Conservation (phyloP, 2,797 vertebrate species). For the Distichodus sexfasciatus region DNA sequence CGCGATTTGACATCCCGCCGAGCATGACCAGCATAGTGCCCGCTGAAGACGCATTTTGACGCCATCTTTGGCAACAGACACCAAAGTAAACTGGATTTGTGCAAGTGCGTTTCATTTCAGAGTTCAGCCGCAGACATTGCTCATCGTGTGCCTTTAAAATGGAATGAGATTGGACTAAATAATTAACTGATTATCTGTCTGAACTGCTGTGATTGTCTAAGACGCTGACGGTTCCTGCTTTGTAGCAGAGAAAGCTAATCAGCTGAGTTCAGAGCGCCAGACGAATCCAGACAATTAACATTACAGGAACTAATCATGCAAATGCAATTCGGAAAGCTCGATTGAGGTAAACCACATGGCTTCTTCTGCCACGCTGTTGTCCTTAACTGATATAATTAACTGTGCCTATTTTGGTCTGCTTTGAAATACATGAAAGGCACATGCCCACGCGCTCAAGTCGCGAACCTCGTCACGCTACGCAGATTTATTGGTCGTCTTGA, state of each 20-base stretch:
- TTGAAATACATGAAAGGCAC: no score
- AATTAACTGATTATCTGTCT: neutral
- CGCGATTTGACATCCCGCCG: slow-evolving; percentile 72
- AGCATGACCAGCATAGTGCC: slow-evolving; percentile 72
- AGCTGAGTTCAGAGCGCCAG: neutral
- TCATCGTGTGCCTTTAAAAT: neutral
- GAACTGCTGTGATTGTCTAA: neutral
- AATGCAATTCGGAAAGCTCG: neutral
- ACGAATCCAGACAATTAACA: neutral
- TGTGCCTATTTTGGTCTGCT: no score
- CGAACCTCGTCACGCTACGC: no score
- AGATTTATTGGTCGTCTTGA: no score
- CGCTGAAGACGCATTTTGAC: slow-evolving; percentile 89
- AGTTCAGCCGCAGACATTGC: no score
- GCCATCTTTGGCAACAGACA: slow-evolving; percentile 87
- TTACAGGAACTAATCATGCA: neutral
- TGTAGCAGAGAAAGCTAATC: neutral
- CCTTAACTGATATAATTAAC: no score
- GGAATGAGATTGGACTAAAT: neutral
- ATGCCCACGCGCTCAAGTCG: no score
- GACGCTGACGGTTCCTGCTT: neutral
- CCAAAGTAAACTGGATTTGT: no score
- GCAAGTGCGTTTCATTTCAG: no score
- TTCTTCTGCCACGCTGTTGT: neutral
- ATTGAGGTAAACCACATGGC: neutral